Base-by-base conservation (phyloP, 2,888 invertebrate genomes). In the Ennomos fuscantarius region DNA sequence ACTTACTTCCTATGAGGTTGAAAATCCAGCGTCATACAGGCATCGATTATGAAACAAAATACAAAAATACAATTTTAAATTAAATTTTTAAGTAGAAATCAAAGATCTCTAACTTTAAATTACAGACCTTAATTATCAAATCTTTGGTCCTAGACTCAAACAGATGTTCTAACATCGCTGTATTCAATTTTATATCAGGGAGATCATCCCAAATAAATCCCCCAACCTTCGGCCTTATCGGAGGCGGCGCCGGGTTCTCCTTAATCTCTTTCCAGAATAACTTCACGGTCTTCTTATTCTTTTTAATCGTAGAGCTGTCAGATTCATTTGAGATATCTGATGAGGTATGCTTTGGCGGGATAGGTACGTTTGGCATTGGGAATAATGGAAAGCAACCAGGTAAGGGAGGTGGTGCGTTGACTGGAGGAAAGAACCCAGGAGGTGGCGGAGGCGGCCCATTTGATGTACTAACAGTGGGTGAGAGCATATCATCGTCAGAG, bases 131-230 rank as follows among this genome's bases (percentile, higher is more conserved):
- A 66, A 97, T 96, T 75, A 90, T 98, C 95, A 98, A 93, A 93
- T 99, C 99, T 92, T 98, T 99, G 66, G 98, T 97, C 76, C 98
- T 95, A 34, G 98, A 98, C 88, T 99, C 99, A 87, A 99, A 99
- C 60, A 99, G 93, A 88, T 99, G 98, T 81, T 99, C 99, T 73
- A 99, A 89, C 88, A 97, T 97, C 74, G 97, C 96, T 8, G 96
- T 97, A 82, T 99, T 99, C 31, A 99, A 94, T 51, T 94, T 93
- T 8, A 99, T 95, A 32, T 96, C 94, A 37, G 95, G 95, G 48
- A 99, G 85, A 78, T 98, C 97, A 81, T 98, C 97, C 99, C 99
- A 99, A 78, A 99, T 96, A 74, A 95, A 95, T 49, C 95, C 94
- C 65, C 93, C 92, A 45, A 95, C 90, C 62, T 95, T 95, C 35